Evolutionary conservation across 1,140 invertebrate genomes (phyloP), one percentile per base, ranked within the genome.

Genomic region (Odontomachus brunneus): DNA sequence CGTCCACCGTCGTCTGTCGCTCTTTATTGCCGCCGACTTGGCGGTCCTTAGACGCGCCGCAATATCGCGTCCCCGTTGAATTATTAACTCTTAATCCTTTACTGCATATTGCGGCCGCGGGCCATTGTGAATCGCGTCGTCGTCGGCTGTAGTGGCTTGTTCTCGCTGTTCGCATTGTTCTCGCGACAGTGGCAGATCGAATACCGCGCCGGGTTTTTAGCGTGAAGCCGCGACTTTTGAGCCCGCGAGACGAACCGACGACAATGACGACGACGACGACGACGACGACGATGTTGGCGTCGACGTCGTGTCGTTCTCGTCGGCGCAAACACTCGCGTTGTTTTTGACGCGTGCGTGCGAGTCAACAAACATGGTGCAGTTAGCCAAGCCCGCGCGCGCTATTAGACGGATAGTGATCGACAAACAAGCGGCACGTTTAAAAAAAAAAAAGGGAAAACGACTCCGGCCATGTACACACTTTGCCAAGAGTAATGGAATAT

Each of bases 21-120:
- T 63, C 74, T 88, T 88, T 87, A 88, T 88, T 78, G 72, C 38
- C 72, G 84, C 22, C 81, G 53, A 87, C 84, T 78, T 71, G 84
- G 65, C 72, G 75, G 76, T 67, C 29, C 53, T 78, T 80, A 69
- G 55, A 51, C 53, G 38, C 38, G 63, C 59, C 57, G 49, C 66
- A 87, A 81, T 87, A 74, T 85, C 69, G 74, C 72, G 73, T 67
- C 74, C 53, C 19, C 72, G 38, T 74, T 87, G 74, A 84, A 81
- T 87, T 87, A 87, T 87, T 87, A 87, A 87, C 86, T 84, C 82
- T 74, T 84, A 84, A 87, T 86, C 60, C 86, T 86, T 87, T 81
- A 87, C 80, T 86, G 84, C 86, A 78, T 66, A 74, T 80, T 87
- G 29, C 86, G 57, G 38, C 38, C 49, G 33, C 29, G 84, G 26